Conservation (phyloP, 2,113 vertebrate species). For the Eira barbara region DNA sequence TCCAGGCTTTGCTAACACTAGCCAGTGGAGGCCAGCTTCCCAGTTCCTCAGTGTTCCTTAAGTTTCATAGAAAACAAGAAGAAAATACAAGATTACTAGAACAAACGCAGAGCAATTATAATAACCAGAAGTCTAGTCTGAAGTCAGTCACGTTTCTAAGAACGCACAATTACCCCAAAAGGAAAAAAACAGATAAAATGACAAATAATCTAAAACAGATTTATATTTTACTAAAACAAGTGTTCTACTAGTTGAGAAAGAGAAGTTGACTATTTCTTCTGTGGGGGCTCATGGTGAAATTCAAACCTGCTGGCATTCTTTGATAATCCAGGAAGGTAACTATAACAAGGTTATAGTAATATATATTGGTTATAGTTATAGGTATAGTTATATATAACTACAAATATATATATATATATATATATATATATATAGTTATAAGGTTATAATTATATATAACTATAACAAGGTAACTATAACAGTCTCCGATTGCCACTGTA, state of each 20-base stretch:
- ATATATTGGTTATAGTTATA: no score
- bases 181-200: background rate
- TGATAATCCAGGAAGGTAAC: background rate
- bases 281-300: background rate
- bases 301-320: background rate
- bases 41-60: background rate
- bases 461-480: background rate
- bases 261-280: slow-evolving; percentile 32
- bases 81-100: background rate
- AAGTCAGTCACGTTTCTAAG: background rate
- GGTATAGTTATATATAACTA: no score
- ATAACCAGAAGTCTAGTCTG: background rate
- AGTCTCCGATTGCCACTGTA: background rate
- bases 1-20: background rate
- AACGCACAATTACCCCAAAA: slow-evolving; percentile 8
- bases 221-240: slow-evolving; percentile 6
- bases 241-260: background rate
- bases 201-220: slow-evolving; percentile 40
- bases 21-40: background rate
- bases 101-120: background rate
- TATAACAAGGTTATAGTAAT: background rate
- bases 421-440: no score
- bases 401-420: no score
- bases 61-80: slow-evolving; percentile 37
- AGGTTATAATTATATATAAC: no score